A percentile compares a stretch with the other conserved stretches of the same genome.
Conservation (phyloP, 2,797 vertebrate genomes). For the Lithobates sylvaticus region DNA sequence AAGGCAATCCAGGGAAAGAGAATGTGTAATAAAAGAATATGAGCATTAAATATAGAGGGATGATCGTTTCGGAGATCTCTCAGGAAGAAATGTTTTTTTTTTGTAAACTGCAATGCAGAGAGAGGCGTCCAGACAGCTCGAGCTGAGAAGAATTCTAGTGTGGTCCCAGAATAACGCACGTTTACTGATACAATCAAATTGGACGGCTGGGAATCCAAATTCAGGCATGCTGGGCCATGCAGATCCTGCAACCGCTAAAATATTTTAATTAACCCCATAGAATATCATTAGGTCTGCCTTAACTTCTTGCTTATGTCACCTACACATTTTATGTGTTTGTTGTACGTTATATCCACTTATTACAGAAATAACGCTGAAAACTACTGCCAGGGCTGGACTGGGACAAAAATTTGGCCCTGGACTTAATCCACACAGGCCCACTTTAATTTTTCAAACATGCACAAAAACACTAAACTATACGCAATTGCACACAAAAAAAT, state of each 20-base stretch:
- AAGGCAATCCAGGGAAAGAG: slow-evolving; percentile 41
- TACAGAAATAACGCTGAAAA: background rate
- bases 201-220: background rate
- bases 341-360: too few species aligned
- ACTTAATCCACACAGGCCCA: too few species aligned
- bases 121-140: background rate
- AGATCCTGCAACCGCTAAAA: too few species aligned
- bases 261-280: too few species aligned
- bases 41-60: slow-evolving; percentile 43
- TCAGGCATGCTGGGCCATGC: slow-evolving; percentile 1
- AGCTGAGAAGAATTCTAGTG: background rate
- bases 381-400: background rate
- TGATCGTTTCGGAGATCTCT: slow-evolving; percentile 30
- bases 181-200: slow-evolving; percentile 9
- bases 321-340: too few species aligned
- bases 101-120: slow-evolving; percentile 2
- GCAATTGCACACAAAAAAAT: too few species aligned
- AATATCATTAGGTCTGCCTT: too few species aligned
- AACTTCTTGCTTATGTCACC: too few species aligned
- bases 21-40: slow-evolving; percentile 50
- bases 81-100: slow-evolving; percentile 22
- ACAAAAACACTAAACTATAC: too few species aligned
- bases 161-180: background rate
- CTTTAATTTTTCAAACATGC: too few species aligned
- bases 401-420: too few species aligned